Base-by-base conservation (phyloP, 2,113 vertebrate species). In the Oncorhynchus masou region DNA sequence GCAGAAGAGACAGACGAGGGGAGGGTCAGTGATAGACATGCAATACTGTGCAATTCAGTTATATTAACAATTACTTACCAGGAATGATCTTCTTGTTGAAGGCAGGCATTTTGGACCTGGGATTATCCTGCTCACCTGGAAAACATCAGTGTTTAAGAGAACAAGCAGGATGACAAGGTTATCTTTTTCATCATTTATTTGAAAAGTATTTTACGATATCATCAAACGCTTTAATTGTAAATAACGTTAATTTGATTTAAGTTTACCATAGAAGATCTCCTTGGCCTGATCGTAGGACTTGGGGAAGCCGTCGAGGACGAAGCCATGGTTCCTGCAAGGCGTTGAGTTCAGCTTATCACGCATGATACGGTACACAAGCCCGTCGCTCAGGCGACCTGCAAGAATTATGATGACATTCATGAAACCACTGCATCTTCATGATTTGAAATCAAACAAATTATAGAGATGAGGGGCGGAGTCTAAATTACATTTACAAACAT, bases 271-370 rank as follows among this genome's bases (percentile, higher is more conserved):
- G 86, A 98, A 99, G 68, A 97, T 88, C 4, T 92, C 85, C 77
- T 86, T 91, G 45, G 96, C 97, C 82, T 98, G 94, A 1, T 92
- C 83, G 11, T 95, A 95, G 3, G 94, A 95, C 81, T 95, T 90
- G 0, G 95, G 96, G 78, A 92, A 98, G 4, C 95, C 97, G 79
- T 99, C 96, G 34, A 99, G 91, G 84, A 99, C 83, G 84, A 94
- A 99, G 6, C 98, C 98, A 68, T 98, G 97, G 83, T 99, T 99
- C 73, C 80, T 94, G 76, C 96, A 98, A 15, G 94, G 94, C 86
- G 94, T 95, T 13, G 97, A 96, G 76, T 87, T 93, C 27, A 99
- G 91, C 75, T 95, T 98, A 62, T 96, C 94, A 84, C 85, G 94
- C 65, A 98, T 51, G 78, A 98, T 86, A 22, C 83, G 81, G 86